These are phyloP conservation scores for Eulacestoma nigropectus DNA, from an alignment of 2,113 vertebrate genomes.

Conservation along the genomic window DNA sequence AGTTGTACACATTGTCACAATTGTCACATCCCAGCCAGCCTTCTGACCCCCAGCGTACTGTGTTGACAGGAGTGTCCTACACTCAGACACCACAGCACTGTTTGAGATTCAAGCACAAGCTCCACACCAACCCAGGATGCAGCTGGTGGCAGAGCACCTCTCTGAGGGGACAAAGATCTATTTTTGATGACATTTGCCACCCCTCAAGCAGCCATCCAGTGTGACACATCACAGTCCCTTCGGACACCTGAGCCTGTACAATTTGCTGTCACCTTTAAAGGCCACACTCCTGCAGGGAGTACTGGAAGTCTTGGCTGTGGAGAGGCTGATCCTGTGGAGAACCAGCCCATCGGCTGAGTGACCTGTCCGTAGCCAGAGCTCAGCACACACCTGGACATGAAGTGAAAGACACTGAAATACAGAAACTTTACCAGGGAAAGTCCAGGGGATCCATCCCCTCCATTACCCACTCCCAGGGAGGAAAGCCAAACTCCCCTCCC, in stretches of 20 bases:
- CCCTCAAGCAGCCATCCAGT: background rate
- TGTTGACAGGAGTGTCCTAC: background rate
- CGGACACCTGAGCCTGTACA: background rate
- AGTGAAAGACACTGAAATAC: background rate
- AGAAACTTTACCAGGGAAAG: background rate
- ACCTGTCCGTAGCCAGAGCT: background rate
- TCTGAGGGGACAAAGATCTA: background rate
- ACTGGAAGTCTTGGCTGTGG: background rate
- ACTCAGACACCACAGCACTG: background rate
- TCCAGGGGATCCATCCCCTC: background rate
- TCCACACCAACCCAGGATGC: background rate
- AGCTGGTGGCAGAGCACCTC: background rate
- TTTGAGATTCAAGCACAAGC: background rate
- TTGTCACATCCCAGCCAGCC: background rate
- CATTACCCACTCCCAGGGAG: background rate
- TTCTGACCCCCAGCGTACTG: background rate
- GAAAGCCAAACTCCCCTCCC: background rate
- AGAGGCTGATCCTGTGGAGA: background rate
- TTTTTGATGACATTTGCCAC: background rate
- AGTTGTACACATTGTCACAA: background rate
- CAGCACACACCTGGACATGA: rapidly evolving
- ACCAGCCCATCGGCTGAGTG: background rate
- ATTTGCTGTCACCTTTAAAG: background rate
- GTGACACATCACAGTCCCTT: background rate
- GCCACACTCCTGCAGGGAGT: background rate